A percentile compares a stretch with the other conserved stretches of the same genome.
Conservation (phyloP, 2,888 invertebrate species). For the Nudaria mundana region DNA sequence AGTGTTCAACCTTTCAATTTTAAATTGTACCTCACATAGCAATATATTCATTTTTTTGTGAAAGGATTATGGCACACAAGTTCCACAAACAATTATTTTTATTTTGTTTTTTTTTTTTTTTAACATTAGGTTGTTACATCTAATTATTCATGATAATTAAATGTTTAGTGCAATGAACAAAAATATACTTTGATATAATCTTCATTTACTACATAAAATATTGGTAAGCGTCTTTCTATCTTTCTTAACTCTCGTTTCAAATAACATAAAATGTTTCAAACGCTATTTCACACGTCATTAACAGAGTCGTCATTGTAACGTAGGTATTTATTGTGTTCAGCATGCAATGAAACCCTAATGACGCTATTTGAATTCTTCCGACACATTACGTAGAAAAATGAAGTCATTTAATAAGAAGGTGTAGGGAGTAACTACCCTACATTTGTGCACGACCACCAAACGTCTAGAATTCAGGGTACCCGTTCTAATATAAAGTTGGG, state of each 20-base stretch:
- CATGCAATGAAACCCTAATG: conserved; percentile 41
- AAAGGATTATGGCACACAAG: no score
- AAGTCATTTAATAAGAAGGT: conserved; percentile 45
- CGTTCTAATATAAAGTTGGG: conserved; percentile 35
- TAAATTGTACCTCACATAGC: no score
- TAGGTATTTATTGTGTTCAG: conserved; percentile 42
- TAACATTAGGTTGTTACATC: no score
- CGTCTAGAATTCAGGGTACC: conserved; percentile 32
- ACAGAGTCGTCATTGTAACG: conserved; percentile 37
- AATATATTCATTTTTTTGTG: no score
- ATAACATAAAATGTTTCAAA: conserved; percentile 35
- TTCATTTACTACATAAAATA: no score
- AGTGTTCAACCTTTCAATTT: no score
- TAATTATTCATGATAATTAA: no score
- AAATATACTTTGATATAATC: no score
- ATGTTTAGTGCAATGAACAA: no score
- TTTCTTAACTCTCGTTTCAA: conserved; percentile 21
- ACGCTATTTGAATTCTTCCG: conserved; percentile 40
- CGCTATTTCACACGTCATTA: conserved; percentile 44
- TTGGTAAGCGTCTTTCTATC: no score
- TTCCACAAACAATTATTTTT: no score
- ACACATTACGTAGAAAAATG: conserved; percentile 46
- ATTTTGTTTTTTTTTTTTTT: no score
- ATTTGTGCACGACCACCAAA: conserved; percentile 48
- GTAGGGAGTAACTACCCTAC: conserved; percentile 17